Percentiles rank a stretch among this genome's conserved stretches.
phyloP scores from a whole-genome alignment of 2,113 vertebrate species.

The Choloepus hoffmanni region DNA sequence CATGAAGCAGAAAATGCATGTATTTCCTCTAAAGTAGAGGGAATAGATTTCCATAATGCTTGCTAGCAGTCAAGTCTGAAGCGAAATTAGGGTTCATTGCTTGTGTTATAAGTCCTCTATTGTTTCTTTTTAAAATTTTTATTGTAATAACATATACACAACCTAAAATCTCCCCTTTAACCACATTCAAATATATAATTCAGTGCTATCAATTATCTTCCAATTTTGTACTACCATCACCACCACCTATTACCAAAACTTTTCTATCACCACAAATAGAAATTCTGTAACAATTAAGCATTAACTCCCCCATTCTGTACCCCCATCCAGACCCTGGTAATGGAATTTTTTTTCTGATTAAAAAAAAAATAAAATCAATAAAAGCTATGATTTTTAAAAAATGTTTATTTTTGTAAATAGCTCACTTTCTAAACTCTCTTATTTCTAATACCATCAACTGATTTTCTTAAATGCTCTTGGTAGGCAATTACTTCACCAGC shows the following conservation, averaged over 20 bases:
- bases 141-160: no score
- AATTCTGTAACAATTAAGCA: no score
- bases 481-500: slow-evolving; percentile 15
- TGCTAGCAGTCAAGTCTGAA: not conserved
- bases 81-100: no score
- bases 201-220: no score
- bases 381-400: not conserved
- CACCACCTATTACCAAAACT: no score
- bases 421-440: not conserved
- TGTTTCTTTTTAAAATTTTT: no score
- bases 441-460: not conserved
- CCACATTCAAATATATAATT: no score
- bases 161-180: no score
- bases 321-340: not conserved
- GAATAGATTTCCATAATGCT: not conserved
- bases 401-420: not conserved
- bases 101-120: no score
- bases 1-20: not conserved
- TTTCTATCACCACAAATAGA: no score
- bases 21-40: not conserved
- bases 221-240: no score
- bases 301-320: no score
- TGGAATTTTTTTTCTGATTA: not conserved
- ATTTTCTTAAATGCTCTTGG: slow-evolving; percentile 25
- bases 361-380: slow-evolving; percentile 2